These are phyloP conservation scores for Mus pahari DNA, from an alignment of 2,113 vertebrate genomes.

Conservation along the genomic window DNA sequence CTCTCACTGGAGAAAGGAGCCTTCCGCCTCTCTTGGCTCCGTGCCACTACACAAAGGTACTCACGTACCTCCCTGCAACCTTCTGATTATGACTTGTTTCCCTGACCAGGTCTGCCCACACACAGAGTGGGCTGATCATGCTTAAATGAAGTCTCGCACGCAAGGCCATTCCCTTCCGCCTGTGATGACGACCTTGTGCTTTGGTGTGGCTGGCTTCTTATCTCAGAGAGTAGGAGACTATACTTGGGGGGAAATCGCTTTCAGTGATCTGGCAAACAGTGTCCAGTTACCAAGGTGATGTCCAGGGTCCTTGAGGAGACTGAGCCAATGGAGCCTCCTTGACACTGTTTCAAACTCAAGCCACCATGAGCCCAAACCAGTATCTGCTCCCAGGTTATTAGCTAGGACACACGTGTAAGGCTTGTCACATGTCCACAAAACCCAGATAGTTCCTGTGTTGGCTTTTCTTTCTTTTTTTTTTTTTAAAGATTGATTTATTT, in stretches of 20 bases:
- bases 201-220: background rate
- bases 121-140: background rate
- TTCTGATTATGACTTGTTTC: slow-evolving; percentile 28
- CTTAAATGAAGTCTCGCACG: slow-evolving; percentile 4
- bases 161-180: background rate
- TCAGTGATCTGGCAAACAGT: background rate
- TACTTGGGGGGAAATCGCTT: background rate
- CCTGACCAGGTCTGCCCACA: slow-evolving; percentile 31
- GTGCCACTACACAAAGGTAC: background rate
- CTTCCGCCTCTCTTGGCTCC: slow-evolving; percentile 32
- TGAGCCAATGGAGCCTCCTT: background rate
- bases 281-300: background rate
- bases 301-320: background rate
- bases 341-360: background rate
- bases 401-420: background rate
- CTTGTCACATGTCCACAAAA: background rate
- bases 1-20: slow-evolving; percentile 52
- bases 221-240: background rate
- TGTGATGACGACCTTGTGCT: background rate
- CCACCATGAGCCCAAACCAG: background rate
- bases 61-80: background rate
- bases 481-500: too few species aligned
- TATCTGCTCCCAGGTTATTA: background rate
- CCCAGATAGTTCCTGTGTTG: background rate
- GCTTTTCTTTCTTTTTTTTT: too few species aligned